Evolutionary conservation across 2,113 vertebrate genomes (phyloP).

Genomic region (Stegastes partitus): DNA sequence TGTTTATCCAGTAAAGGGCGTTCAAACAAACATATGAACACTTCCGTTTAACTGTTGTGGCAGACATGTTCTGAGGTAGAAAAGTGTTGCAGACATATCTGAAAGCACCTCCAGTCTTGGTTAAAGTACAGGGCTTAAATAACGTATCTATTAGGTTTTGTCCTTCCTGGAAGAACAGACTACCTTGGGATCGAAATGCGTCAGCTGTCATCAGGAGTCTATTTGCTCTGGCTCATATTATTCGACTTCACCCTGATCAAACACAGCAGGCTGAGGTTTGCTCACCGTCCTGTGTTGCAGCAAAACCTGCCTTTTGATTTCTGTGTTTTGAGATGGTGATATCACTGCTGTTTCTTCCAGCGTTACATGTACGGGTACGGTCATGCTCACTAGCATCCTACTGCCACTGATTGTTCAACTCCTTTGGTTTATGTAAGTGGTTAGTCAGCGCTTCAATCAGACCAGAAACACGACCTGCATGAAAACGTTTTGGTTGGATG

Average conservation of each 20-base stretch:
- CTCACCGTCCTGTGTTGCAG: background rate
- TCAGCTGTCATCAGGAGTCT: background rate
- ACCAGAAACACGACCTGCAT: background rate
- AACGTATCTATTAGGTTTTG: background rate
- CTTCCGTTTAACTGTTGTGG: no score
- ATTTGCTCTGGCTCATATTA: constrained; percentile 18
- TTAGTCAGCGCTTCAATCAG: background rate
- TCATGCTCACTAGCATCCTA: background rate
- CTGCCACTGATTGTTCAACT: background rate
- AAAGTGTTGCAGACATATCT: background rate
- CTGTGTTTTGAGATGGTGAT: background rate
- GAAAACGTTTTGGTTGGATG: no score
- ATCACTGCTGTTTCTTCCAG: background rate
- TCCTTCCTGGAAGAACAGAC: background rate
- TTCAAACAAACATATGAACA: background rate
- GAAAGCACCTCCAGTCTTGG: background rate
- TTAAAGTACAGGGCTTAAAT: background rate
- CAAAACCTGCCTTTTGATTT: background rate
- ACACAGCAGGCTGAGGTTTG: constrained; percentile 9
- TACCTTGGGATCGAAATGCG: background rate
- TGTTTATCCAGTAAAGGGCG: background rate
- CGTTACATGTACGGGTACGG: background rate
- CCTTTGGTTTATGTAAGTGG: background rate
- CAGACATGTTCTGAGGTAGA: no score
- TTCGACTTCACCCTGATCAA: constrained; percentile 23